phyloP scores from a whole-genome alignment of 2,888 invertebrate species.

The Drosophila ezoana region DNA sequence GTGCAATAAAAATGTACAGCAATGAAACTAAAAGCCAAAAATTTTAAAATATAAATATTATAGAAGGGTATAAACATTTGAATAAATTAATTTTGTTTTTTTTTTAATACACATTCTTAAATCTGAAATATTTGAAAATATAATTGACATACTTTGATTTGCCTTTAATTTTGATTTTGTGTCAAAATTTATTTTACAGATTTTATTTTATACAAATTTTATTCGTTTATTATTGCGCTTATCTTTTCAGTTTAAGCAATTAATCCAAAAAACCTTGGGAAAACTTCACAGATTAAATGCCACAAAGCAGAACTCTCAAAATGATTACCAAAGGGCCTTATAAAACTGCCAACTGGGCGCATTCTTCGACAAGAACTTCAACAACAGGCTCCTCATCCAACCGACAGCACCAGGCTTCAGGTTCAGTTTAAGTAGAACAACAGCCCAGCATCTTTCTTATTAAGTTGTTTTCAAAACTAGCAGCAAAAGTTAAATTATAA shows the following conservation, averaged over 20 bases:
- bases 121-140: no score
- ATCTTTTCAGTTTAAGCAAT: constrained; percentile 24
- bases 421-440: constrained; percentile 24
- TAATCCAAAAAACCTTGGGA: constrained; percentile 28
- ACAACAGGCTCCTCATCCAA: constrained; percentile 4
- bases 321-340: constrained; percentile 11
- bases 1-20: no score
- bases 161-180: no score
- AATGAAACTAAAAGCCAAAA: background rate
- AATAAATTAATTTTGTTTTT: no score
- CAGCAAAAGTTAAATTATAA: constrained; percentile 77
- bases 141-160: background rate
- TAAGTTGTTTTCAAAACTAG: constrained; percentile 63
- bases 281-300: constrained; percentile 23
- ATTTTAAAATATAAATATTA: background rate
- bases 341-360: constrained; percentile 25
- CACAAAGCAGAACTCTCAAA: constrained; percentile 28
- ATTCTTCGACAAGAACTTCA: constrained; percentile 5
- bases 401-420: background rate
- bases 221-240: background rate
- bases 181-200: background rate
- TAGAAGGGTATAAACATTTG: no score
- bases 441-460: constrained; percentile 46
- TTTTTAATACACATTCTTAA: no score
- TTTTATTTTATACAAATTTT: background rate